These are phyloP conservation scores for Macropodus opercularis DNA, from an alignment of 2,797 vertebrate genomes.

Conservation along the genomic window DNA sequence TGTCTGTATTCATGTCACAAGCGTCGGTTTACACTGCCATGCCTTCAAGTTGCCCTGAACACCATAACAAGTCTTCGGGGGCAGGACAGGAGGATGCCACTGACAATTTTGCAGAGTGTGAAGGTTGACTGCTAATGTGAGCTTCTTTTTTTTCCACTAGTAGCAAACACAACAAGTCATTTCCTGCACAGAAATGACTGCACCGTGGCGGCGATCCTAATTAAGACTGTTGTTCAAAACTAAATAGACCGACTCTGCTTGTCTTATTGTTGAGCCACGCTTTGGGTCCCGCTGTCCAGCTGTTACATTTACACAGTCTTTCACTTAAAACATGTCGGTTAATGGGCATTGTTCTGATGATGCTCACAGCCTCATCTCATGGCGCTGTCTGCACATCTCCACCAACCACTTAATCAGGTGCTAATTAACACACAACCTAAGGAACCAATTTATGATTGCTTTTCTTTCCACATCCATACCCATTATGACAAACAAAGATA, in stretches of 20 bases:
- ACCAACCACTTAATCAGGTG: constrained; percentile 63
- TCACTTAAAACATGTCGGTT: constrained; percentile 10
- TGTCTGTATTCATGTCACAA: constrained; percentile 65
- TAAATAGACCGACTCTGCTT: constrained; percentile 17
- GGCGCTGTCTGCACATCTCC: constrained; percentile 37
- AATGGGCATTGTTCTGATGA: constrained; percentile 21
- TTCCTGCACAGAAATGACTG: constrained; percentile 31
- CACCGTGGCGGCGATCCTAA: background rate
- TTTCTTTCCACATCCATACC: constrained; percentile 44
- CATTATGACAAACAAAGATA: constrained; percentile 62
- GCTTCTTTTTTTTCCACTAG: constrained; percentile 20
- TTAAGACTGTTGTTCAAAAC: constrained; percentile 7
- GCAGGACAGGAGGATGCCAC: constrained; percentile 57
- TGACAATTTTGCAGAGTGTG: constrained; percentile 55
- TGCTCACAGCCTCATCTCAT: constrained; percentile 12
- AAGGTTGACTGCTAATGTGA: constrained; percentile 62
- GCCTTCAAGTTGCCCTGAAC: constrained; percentile 62
- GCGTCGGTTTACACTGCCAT: constrained; percentile 60
- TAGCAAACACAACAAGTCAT: constrained; percentile 41
- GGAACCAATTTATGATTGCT: constrained; percentile 50
- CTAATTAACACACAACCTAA: constrained; percentile 69
- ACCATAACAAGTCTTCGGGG: constrained; percentile 69
- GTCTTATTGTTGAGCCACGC: too few relatives aligned
- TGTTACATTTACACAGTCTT: too few relatives aligned
- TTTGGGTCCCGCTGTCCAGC: too few relatives aligned